Conservation (phyloP, 2,888 invertebrate genomes). For the Pristionchus exspectatus region DNA sequence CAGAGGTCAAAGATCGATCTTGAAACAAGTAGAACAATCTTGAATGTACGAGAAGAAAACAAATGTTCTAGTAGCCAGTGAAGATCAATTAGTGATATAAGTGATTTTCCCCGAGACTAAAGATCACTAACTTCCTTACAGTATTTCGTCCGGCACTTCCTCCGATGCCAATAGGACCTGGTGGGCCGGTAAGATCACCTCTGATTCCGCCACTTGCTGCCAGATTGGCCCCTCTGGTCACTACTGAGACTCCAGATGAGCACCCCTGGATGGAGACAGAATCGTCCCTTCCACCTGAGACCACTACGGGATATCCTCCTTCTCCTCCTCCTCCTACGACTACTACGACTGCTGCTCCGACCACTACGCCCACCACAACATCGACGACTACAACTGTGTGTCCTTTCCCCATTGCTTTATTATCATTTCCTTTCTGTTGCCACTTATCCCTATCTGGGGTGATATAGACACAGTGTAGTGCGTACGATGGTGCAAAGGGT, state of each 20-base stretch:
- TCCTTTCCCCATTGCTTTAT: constrained; percentile 25
- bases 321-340: background rate
- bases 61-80: too few species aligned
- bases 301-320: background rate
- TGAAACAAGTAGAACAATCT: background rate
- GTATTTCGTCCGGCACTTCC: constrained; percentile 39
- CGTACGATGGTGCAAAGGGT: background rate
- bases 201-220: constrained; percentile 40
- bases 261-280: background rate
- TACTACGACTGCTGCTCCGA: background rate
- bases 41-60: too few species aligned
- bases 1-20: constrained; percentile 32
- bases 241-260: background rate
- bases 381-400: constrained; percentile 28
- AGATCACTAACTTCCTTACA: background rate
- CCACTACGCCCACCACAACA: background rate
- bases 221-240: background rate
- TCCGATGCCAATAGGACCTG: background rate
- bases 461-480: background rate
- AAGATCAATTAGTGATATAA: background rate
- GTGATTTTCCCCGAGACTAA: background rate
- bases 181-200: background rate
- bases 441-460: background rate
- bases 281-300: background rate
- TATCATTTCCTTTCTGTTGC: background rate